Evolutionary conservation across 2,113 vertebrate species (phyloP), one percentile per base, ranked within the genome.

Genomic region (Campylomormyrus tamandua): DNA sequence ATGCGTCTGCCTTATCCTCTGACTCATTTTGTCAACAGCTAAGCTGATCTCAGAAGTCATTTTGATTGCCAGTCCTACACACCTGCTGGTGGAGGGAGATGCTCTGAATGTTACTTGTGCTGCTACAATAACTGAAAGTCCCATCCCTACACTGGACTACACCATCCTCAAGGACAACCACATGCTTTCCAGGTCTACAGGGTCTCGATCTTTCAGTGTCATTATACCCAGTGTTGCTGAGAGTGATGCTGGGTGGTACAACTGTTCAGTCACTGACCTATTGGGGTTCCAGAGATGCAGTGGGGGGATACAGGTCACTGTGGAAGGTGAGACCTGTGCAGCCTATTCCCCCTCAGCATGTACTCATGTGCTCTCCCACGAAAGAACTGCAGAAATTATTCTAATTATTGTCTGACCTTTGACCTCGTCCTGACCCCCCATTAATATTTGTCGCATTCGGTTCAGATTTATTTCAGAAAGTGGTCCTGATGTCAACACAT

Each of bases 251-350:
- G 90, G 49, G 70, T 89, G 90, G 88, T 91, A 90, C 92, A 90
- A 90, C 92, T 94, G 93, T 93, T 91, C 46, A 49, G 92, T 95
- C 93, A 91, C 93, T 90, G 92, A 92, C 94, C 93, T 90, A 94
- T 92, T 92, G 58, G 93, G 92, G 45, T 87, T 66, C 89, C 90
- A 66, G 89, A 89, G 90, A 90, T 91, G 89, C 9, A 91, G 88
- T 89, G 77, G 24, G 66, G 90, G 89, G 93, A 92, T 94, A 90
- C 92, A 92, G 91, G 90, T 94, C 94, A 92, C 93, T 90, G 89
- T 94, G 92, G 92, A 94, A 94, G 92, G 93, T 89, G 93, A 94
- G 93, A 93, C 92, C 90, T 1, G 88, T 46, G 87, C 70, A 50
- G n/a, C 45, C 45, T 48, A 89, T 17, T 39, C n/a, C 62, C 21